phyloP scores from a whole-genome alignment of 2,888 invertebrate genomes.

The Lochmaea capreae region DNA sequence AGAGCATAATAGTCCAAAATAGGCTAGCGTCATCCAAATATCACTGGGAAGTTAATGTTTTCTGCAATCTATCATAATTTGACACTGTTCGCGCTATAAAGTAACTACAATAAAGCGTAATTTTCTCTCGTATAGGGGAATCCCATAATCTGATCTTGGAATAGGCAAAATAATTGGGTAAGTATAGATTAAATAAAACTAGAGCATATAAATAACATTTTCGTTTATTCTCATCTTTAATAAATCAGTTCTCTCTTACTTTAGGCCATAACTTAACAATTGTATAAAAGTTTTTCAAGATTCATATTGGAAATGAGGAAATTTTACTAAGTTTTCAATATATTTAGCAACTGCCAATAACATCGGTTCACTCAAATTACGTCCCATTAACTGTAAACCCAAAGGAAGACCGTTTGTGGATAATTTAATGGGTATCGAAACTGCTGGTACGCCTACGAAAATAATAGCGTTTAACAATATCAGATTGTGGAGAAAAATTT shows the following conservation, averaged over 20 bases:
- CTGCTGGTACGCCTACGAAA: slow-evolving; percentile 80
- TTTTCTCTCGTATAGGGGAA: too few species aligned
- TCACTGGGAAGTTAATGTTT: too few species aligned
- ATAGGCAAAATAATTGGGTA: not conserved
- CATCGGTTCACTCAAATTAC: slow-evolving; percentile 78
- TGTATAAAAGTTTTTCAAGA: slow-evolving; percentile 28
- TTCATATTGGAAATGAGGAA: slow-evolving; percentile 65
- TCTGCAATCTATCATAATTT: too few species aligned
- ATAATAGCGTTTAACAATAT: not conserved
- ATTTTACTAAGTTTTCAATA: slow-evolving; percentile 80
- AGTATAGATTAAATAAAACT: not conserved
- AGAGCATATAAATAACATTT: not conserved
- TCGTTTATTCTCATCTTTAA: not conserved
- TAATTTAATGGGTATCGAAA: slow-evolving; percentile 84
- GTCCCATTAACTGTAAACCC: slow-evolving; percentile 90
- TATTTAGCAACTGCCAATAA: slow-evolving; percentile 83
- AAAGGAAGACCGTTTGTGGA: slow-evolving; percentile 83
- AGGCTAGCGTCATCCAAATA: too few species aligned
- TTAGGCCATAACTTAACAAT: not conserved
- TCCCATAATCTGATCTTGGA: too few species aligned
- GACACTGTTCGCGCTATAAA: too few species aligned
- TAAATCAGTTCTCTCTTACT: not conserved
- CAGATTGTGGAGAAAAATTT: not conserved
- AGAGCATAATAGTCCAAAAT: too few species aligned
- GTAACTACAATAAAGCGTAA: too few species aligned